Percentiles rank a stretch among this genome's conserved stretches.
Evolutionary conservation across 2,113 vertebrate species (phyloP).

Genomic region (Nerophis lumbriciformis): DNA sequence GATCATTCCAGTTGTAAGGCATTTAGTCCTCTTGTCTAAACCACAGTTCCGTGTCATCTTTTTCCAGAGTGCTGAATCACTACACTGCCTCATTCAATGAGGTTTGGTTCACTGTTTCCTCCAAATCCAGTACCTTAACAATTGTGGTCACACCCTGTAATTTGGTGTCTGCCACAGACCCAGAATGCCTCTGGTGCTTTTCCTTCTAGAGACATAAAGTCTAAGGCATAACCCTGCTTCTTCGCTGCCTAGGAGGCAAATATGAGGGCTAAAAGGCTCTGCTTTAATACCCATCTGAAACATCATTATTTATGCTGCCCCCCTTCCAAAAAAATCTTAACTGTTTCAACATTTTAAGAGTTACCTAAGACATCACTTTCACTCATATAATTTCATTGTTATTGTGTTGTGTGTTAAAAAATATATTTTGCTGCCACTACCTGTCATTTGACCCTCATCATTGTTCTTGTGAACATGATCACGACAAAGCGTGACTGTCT

Average conservation of each 20-base stretch:
- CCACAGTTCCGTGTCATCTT: conserved; percentile 7
- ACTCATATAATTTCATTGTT: too few species aligned
- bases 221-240: conserved; percentile 61
- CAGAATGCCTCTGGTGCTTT: conserved; percentile 30
- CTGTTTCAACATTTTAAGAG: too few species aligned
- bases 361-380: too few species aligned
- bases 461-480: conserved; percentile 44
- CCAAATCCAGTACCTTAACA: conserved; percentile 35
- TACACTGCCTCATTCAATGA: conserved; percentile 12
- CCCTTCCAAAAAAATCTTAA: conserved; percentile 30
- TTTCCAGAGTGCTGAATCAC: conserved; percentile 43
- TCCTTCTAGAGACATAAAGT: conserved; percentile 63
- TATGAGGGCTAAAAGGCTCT: conserved; percentile 6
- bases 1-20: conserved; percentile 12
- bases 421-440: conserved; percentile 26
- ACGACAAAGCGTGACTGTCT: conserved; percentile 49
- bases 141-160: conserved; percentile 48
- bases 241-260: conserved; percentile 33
- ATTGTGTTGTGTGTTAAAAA: neutral
- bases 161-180: conserved; percentile 37
- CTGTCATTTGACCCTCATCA: conserved; percentile 19
- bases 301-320: conserved; percentile 34
- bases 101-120: conserved; percentile 29
- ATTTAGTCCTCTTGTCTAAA: conserved; percentile 20
- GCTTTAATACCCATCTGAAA: conserved; percentile 37